Evolutionary conservation across 2,888 invertebrate genomes (phyloP), one percentile per base, ranked within the genome.

Genomic region (Exocentrus adspersus): DNA sequence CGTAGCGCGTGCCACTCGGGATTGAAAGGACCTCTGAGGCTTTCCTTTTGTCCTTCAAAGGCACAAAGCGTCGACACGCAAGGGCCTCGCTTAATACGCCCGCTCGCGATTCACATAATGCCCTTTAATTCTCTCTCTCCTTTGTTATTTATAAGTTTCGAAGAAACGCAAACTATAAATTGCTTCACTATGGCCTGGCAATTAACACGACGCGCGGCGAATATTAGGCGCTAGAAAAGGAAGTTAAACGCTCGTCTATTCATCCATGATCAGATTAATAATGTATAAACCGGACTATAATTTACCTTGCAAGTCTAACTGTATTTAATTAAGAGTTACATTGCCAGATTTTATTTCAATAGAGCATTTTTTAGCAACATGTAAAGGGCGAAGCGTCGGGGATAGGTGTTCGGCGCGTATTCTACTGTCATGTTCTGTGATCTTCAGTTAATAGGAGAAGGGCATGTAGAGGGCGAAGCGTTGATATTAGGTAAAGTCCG

Each of bases 1-100:
- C 37, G 37, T n/a, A 1, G 37, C 37, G 10, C 37, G 37, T 37
- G 37, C 37, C 3, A 12, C 37, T 14, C 3, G 1, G 24, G 24
- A 24, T 7, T 24, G 24, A 24, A 24, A 24, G 24, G 24, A 24
- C 24, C 37, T 37, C 14, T 14, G 12, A 70, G 68, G 72, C 72
- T 70, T 70, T 71, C 67, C 72, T 77, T n/a, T 77, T 77, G 77
- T 77, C 75, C 76, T 72, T 72, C 67, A 37, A 37, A 37, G 37
- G 65, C 70, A 78, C 78, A 78, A 77, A 66, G 74, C 70, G 59
- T 61, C 74, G 60, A 69, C 76, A 77, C 75, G 75, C 77, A 75
- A 75, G 37, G 30, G 37, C 37, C 37, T n/a, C 37, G 12, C n/a
- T 37, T 37, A 37, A 37, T 37, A 24, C 24, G 24, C 3, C 7